phyloP scores from a whole-genome alignment of 2,888 invertebrate genomes.

The Synanthedon tipuliformis region DNA sequence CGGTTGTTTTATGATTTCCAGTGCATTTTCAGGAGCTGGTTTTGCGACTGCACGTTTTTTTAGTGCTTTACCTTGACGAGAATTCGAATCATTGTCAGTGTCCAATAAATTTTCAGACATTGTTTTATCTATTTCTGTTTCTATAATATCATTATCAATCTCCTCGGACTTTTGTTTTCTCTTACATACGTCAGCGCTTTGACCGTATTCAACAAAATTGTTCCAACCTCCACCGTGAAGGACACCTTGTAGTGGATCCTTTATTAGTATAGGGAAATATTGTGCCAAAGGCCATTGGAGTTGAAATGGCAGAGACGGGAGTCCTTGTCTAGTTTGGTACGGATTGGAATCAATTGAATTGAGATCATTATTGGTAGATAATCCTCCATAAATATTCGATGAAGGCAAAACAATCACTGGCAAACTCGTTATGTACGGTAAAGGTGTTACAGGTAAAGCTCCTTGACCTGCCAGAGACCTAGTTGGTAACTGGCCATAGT shows the following conservation, averaged over 20 bases:
- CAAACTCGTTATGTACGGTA: slow-evolving; percentile 38
- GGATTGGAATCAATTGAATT: slow-evolving; percentile 19
- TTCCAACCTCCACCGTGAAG: slow-evolving; percentile 62
- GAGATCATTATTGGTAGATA: slow-evolving; percentile 13
- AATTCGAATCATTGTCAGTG: neutral
- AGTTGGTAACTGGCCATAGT: slow-evolving; percentile 6
- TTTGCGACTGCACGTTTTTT: slow-evolving; percentile 39
- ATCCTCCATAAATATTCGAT: slow-evolving; percentile 14
- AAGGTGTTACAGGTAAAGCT: slow-evolving; percentile 6
- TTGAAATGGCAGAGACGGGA: slow-evolving; percentile 27
- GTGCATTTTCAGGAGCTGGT: slow-evolving; percentile 20
- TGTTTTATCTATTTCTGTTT: slow-evolving; percentile 2
- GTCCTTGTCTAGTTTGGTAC: slow-evolving; percentile 34
- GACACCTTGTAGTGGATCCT: slow-evolving; percentile 66
- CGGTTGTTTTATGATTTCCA: slow-evolving; percentile 20
- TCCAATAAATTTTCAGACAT: neutral
- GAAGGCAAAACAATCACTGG: slow-evolving; percentile 41
- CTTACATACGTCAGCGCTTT: slow-evolving; percentile 64
- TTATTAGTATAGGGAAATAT: slow-evolving; percentile 68
- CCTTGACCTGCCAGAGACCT: slow-evolving; percentile 2
- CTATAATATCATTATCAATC: slow-evolving; percentile 6
- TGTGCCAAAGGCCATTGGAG: slow-evolving; percentile 63
- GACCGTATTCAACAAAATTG: slow-evolving; percentile 71
- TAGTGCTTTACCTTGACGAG: slow-evolving; percentile 36
- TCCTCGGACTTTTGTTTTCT: slow-evolving; percentile 38